Evolutionary conservation across 1,140 invertebrate species (phyloP), one percentile per base, ranked within the genome.

Genomic region (Cecropterus lyciades): DNA sequence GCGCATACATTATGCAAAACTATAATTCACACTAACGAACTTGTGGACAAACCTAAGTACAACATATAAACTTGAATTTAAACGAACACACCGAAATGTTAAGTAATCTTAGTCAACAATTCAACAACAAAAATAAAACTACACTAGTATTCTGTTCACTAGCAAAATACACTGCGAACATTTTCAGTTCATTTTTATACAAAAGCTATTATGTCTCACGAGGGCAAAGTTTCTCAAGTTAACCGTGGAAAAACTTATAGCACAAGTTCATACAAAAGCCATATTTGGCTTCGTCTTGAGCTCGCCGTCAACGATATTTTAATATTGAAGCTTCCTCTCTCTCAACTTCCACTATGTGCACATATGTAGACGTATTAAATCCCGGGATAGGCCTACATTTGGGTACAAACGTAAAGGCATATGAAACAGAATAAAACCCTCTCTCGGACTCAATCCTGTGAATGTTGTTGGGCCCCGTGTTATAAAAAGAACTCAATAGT

Each of bases 121-220:
- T 62, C 45, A 40, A 14, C 30, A 49, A 37, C 13, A 62, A 33
- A 51, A 40, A 62, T 62, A 51, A 51, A 40, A 57, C 55, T 45
- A 45, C 37, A 11, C 42, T 15, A 30, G 40, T 45, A 57, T 64
- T 64, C 17, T 64, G 51, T 52, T 45, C 49, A 30, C 15, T 53
- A 6, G 48, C 14, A 43, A 64, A 45, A 49, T 45, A 45, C 48
- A 52, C 17, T 52, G 10, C 10, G 14, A 43, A 43, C 37, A 27
- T 64, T 64, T 64, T 52, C 48, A 64, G 55, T 66, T 70, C 65
- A 70, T 70, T 69, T 69, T 64, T 62, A 66, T 70, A 70, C 65
- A 62, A 66, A 70, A 70, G 63, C 49, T 59, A 70, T 70, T 70
- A 65, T 46, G 55, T 56, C 67, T 49, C 48, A 62, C 51, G 56